Evolutionary conservation across 1,140 invertebrate species (phyloP), one percentile per base, ranked within the genome.

Genomic region (Drosophila rufa): DNA sequence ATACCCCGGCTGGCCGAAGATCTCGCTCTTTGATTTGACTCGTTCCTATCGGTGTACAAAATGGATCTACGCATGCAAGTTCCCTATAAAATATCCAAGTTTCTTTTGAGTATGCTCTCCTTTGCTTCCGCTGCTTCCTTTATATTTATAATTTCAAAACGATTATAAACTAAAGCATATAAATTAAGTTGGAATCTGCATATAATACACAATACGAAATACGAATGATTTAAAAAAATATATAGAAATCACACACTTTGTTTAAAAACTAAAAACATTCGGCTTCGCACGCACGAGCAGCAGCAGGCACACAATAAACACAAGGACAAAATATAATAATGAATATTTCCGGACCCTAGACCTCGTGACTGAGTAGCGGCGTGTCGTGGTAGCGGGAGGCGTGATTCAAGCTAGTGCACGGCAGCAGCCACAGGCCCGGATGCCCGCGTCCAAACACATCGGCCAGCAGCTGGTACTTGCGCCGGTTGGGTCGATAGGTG

Each of bases 401-500:
- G 60, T 94, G 94, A 84, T 94, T 94, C 45, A 93, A 82, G 47
- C 93, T 94, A 2, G 94, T 93, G 91, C 95, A 96, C 67, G 95
- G 95, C 64, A 96, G 91, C 38, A 96, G 85, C 96, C 96, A 96
- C 7, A 95, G 90, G 1, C 65, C 71, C 14, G 95, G 95, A 93
- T 95, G 95, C 74, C 96, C 95, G 87, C 95, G 94, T 30, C 97
- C 97, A 94, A 96, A 98, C 17, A 97, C 96, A 94, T 97, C 96
- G 47, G 95, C 94, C 14, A 97, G 91, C 51, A 97, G 92, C 22
- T 94, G 94, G 82, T 96, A 94, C 79, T 96, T 96, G 64, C 95
- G 95, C 81, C 95, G 95, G 75, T 95, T 94, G 2, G 95, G 95
- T 67, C 96, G 93, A 83, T 95, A 95, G 33, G 95, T 94, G 46